Evolutionary conservation across 2,113 vertebrate genomes (phyloP).

Genomic region (Oreochromis niloticus): DNA sequence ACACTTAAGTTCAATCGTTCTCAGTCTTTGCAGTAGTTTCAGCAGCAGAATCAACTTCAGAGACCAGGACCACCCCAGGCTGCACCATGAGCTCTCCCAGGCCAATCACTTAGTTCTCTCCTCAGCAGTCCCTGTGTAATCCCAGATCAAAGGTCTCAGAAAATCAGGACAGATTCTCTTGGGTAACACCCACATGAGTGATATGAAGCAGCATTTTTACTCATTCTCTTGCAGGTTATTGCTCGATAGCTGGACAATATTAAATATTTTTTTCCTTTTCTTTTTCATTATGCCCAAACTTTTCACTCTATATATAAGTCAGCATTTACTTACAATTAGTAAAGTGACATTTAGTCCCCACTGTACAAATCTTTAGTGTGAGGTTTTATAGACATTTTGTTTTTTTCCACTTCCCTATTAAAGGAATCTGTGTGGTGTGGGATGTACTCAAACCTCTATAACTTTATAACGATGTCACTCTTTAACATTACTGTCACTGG

Average conservation of each 20-base stretch:
- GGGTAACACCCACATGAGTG: conserved; percentile 3
- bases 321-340: not conserved
- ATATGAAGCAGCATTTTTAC: not conserved
- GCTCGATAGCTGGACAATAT: not conserved
- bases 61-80: conserved; percentile 7
- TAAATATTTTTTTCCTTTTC: not conserved
- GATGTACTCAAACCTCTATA: not conserved
- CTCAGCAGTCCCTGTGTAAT: conserved; percentile 45
- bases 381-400: not conserved
- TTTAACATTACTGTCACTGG: not conserved
- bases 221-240: not conserved
- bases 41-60: conserved; percentile 13
- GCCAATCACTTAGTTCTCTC: conserved; percentile 20
- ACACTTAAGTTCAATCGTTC: not conserved
- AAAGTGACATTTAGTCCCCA: not conserved
- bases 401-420: not conserved
- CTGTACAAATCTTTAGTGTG: not conserved
- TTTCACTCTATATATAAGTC: not conserved
- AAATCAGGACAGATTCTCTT: conserved; percentile 32
- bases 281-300: not conserved
- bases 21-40: not conserved
- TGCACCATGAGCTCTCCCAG: conserved; percentile 4
- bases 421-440: not conserved
- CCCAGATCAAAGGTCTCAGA: conserved; percentile 60
- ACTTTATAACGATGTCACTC: not conserved